These are phyloP conservation scores for Protophormia terraenovae DNA, from an alignment of 2,888 invertebrate genomes.

Conservation along the genomic window DNA sequence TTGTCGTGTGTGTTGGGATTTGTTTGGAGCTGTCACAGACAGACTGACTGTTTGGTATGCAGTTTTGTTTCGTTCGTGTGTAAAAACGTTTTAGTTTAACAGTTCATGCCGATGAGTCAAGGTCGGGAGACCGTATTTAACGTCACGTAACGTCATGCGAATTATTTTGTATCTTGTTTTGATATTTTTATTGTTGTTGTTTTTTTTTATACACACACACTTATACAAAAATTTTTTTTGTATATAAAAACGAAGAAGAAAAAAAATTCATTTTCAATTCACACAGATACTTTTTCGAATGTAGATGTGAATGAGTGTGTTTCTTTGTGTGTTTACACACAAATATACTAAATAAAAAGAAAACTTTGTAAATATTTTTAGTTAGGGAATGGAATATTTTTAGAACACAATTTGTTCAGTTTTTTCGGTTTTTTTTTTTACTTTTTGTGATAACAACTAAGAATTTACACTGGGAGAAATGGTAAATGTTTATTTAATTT, in stretches of 20 bases:
- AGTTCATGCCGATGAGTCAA: conserved; percentile 81
- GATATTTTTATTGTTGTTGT: conserved; percentile 1
- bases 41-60: conserved; percentile 51
- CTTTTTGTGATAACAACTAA: conserved; percentile 1
- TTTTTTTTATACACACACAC: conserved; percentile 19
- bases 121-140: conserved; percentile 76
- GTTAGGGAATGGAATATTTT: conserved; percentile 63
- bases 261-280: conserved; percentile 77
- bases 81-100: conserved; percentile 74
- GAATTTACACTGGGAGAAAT: conserved; percentile 18
- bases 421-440: not conserved
- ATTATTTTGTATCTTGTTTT: conserved; percentile 65
- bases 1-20: not conserved
- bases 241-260: not conserved
- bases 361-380: conserved; percentile 45
- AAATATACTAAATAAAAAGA: not conserved
- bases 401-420: conserved; percentile 34
- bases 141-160: conserved; percentile 78
- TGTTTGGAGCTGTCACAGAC: conserved; percentile 17
- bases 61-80: conserved; percentile 60
- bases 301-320: not conserved
- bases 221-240: conserved; percentile 72
- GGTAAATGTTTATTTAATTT: not conserved
- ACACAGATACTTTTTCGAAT: conserved; percentile 36
- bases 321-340: not conserved